These are phyloP conservation scores for Aethes cnicana DNA, from an alignment of 2,888 invertebrate species.

Conservation along the genomic window DNA sequence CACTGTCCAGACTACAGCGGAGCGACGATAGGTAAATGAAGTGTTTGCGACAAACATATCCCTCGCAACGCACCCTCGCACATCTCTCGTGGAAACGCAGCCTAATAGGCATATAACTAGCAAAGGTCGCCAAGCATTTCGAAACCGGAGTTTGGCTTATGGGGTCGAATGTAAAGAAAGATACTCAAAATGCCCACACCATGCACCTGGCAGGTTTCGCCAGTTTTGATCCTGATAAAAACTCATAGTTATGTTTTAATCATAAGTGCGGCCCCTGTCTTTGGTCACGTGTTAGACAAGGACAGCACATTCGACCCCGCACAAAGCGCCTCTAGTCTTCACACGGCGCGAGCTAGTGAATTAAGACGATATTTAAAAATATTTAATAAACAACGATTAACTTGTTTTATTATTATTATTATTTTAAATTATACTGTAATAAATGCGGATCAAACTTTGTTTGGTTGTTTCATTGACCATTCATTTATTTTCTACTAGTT, in stretches of 20 bases:
- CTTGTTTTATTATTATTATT: conserved; percentile 62
- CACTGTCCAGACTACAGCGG: too few relatives aligned
- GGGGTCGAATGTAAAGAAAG: conserved; percentile 9
- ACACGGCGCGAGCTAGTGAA: conserved; percentile 51
- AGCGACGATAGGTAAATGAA: too few relatives aligned
- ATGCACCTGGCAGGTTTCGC: neutral
- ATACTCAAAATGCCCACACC: neutral
- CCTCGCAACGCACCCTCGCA: too few relatives aligned
- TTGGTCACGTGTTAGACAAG: too few relatives aligned
- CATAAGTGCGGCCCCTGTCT: too few relatives aligned
- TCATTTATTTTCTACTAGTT: too few relatives aligned
- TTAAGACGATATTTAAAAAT: conserved; percentile 56
- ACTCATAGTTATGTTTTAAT: too few relatives aligned
- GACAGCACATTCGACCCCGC: too few relatives aligned
- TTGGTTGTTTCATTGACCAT: conserved; percentile 46
- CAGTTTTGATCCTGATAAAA: too few relatives aligned
- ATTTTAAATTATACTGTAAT: conserved; percentile 72
- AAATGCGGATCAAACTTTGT: conserved; percentile 70
- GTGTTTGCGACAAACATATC: too few relatives aligned
- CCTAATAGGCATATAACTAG: conserved; percentile 3
- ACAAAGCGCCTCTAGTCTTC: conserved; percentile 62
- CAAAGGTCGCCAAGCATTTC: neutral
- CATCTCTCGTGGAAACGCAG: too few relatives aligned
- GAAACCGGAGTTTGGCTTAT: conserved; percentile 4
- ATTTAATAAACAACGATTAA: conserved; percentile 67